Conservation (phyloP, 2,888 invertebrate species). For the Drosophila ustulata region DNA sequence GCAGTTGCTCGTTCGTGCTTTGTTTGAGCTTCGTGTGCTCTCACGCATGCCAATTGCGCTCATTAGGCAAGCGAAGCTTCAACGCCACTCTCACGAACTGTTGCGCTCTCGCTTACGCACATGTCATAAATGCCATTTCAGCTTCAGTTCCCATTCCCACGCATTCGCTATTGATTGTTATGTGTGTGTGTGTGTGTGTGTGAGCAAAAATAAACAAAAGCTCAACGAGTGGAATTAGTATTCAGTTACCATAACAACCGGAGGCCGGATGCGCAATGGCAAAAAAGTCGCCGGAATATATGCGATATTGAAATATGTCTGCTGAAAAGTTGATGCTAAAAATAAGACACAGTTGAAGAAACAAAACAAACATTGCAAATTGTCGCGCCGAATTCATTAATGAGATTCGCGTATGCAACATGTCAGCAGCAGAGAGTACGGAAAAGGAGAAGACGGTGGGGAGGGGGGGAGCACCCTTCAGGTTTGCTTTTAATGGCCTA, state of each 20-base stretch:
- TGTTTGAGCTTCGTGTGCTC: neutral
- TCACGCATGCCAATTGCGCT: slow-evolving; percentile 45
- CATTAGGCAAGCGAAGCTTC: slow-evolving; percentile 41
- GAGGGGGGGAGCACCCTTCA: slow-evolving; percentile 46
- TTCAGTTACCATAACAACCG: slow-evolving; percentile 69
- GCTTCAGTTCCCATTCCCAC: slow-evolving; percentile 75
- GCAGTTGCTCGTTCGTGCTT: slow-evolving; percentile 2
- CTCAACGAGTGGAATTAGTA: slow-evolving; percentile 73
- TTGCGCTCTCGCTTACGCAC: slow-evolving; percentile 21
- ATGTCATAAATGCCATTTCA: slow-evolving; percentile 36
- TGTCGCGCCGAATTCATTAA: slow-evolving; percentile 75
- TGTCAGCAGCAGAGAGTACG: slow-evolving; percentile 45
- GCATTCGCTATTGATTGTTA: slow-evolving; percentile 47
- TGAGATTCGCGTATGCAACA: slow-evolving; percentile 75
- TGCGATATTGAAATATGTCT: slow-evolving; percentile 29
- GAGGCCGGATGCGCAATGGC: slow-evolving; percentile 70
- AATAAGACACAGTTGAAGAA: slow-evolving; percentile 45
- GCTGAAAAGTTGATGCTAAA: slow-evolving; percentile 44
- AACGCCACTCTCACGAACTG: slow-evolving; percentile 12
- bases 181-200: slow-evolving; percentile 44
- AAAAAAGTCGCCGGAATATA: slow-evolving; percentile 21
- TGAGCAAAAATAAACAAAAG: slow-evolving; percentile 66
- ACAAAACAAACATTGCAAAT: slow-evolving; percentile 47
- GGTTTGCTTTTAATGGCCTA: slow-evolving; percentile 72
- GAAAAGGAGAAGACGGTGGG: neutral